A percentile compares a stretch with the other conserved stretches of the same genome.
Conservation (phyloP, 2,888 invertebrate species). For the Lepidonotus clava region DNA sequence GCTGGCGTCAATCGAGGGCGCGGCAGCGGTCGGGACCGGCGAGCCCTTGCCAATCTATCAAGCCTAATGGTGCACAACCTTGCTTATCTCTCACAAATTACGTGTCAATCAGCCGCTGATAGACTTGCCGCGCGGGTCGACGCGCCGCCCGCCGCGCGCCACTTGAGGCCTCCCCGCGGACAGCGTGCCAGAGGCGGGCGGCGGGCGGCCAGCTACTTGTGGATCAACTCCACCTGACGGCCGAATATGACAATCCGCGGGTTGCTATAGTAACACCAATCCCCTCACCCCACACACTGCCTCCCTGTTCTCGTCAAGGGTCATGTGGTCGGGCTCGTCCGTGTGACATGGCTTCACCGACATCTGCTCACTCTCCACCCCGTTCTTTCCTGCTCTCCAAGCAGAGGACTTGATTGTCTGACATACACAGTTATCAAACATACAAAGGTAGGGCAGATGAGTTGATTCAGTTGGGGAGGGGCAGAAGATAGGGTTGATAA, state of each 20-base stretch:
- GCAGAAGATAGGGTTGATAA: neutral
- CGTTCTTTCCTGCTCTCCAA: neutral
- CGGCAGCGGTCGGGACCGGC: neutral
- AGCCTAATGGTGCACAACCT: slow-evolving; percentile 54
- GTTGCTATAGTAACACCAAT: neutral
- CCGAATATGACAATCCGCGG: slow-evolving; percentile 20
- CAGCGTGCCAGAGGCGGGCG: neutral
- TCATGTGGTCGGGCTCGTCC: neutral
- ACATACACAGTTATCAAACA: slow-evolving; percentile 18
- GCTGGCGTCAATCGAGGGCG: neutral
- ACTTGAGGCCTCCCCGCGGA: slow-evolving; percentile 40
- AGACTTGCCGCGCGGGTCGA: slow-evolving; percentile 42
- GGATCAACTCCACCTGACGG: slow-evolving; percentile 17
- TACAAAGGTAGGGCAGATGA: neutral
- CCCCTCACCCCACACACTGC: neutral
- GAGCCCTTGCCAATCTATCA: slow-evolving; percentile 53
- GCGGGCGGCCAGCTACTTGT: neutral
- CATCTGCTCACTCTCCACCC: slow-evolving; percentile 30
- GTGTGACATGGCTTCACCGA: neutral
- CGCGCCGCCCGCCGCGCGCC: slow-evolving; percentile 29
- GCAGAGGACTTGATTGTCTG: slow-evolving; percentile 13
- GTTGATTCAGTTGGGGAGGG: neutral
- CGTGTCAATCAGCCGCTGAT: slow-evolving; percentile 55
- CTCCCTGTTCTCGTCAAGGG: neutral
- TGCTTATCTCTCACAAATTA: slow-evolving; percentile 55